Base-by-base conservation (phyloP, 1,140 invertebrate genomes). In the Papilio helenus region DNA sequence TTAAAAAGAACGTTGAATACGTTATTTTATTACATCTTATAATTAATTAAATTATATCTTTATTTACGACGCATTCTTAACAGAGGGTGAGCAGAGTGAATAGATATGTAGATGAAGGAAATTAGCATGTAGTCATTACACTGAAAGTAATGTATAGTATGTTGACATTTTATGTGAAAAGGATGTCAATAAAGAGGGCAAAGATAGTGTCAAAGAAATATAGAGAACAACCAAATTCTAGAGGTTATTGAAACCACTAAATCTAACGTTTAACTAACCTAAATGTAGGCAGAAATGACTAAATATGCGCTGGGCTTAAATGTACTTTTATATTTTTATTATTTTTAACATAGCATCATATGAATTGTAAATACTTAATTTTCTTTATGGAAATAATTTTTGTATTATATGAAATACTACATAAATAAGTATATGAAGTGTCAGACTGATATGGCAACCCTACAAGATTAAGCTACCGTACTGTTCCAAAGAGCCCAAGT, bases 71-170 rank as follows among this genome's bases (percentile, higher is more conserved):
- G 44, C 42, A 51, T 74, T 23, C 72, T 74, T 74, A 74, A 74
- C 72, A 74, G 72, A 49, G 72, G 72, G 72, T 74, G 72, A 49
- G 72, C 72, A 74, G 72, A 44, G 8, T 74, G 72, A 74, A 74
- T 74, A 74, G 72, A 74, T 74, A 42, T 74, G 42, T 23, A 74
- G 39, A 74, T 49, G 72, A 74, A 49, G 46, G 72, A 74, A 74
- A 46, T 74, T 74, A 46, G 23, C 39, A 44, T 74, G 44, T 14
- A 72, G n/a, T 74, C 72, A 44, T 51, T 74, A 9, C 20, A 26
- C 72, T 51, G 44, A n/a, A 74, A 74, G 39, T 46, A 26, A 74
- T 44, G 39, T 72, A n/a, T n/a, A 8, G 34, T 72, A 72, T 39
- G 34, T 72, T 72, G 71, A 42, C 71, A 42, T 72, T 44, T 73